Evolutionary conservation across 2,797 vertebrate species (phyloP).

Genomic region (Pangasius sanitwongsei): DNA sequence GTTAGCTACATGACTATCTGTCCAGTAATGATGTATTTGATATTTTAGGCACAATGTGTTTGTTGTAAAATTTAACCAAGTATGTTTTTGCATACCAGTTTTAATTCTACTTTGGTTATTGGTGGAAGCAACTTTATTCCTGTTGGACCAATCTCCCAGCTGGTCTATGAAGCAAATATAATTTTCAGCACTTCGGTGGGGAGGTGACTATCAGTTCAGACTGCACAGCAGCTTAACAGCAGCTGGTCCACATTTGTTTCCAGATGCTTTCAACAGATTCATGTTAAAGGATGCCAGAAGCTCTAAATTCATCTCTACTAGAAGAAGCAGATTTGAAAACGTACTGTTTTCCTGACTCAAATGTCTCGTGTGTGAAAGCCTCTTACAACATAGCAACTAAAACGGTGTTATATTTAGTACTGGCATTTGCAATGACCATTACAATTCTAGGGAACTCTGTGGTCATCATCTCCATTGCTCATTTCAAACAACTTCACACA

Average conservation of each 20-base stretch:
- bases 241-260: not conserved
- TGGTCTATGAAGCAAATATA: conserved; percentile 16
- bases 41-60: not conserved
- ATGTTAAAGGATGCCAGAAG: conserved; percentile 14
- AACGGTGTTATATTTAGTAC: conserved; percentile 55
- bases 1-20: not conserved
- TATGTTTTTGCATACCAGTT: not conserved
- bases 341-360: conserved; percentile 60
- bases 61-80: not conserved
- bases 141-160: conserved; percentile 11
- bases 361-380: conserved; percentile 60
- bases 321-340: conserved; percentile 25
- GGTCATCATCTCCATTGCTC: conserved; percentile 75
- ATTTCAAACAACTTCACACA: conserved; percentile 78
- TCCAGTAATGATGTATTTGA: not conserved
- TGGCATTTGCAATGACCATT: conserved; percentile 61
- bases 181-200: not conserved
- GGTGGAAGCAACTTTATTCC: not conserved
- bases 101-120: not conserved
- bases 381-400: conserved; percentile 30
- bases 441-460: conserved; percentile 74
- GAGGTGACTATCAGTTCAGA: not conserved
- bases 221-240: not conserved
- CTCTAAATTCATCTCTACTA: conserved; percentile 15
- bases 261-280: conserved; percentile 2